Base-by-base conservation (phyloP, 2,113 vertebrate species). In the Brachirus orientalis region DNA sequence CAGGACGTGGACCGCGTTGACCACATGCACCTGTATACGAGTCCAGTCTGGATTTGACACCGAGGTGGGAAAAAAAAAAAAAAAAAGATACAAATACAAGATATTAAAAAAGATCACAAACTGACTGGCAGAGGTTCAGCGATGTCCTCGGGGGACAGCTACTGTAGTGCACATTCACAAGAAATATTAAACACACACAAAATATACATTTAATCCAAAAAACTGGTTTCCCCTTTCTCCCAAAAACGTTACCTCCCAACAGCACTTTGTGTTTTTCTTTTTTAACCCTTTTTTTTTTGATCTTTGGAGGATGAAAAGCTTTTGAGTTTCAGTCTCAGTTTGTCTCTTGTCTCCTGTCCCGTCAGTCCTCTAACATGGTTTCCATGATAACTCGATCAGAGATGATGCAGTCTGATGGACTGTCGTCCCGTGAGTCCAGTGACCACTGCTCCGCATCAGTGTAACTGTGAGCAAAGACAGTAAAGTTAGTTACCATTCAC, bases 81-180 rank as follows among this genome's bases (percentile, higher is more conserved):
- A 84, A 79, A 79, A 59, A 22, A 77, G 38, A 77, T 79, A 88
- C 62, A 80, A 86, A 80, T 69, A 81, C 72, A 22, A 54, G 1
- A 52, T 80, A 80, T 86, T 47, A 28, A 57, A 79, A 82, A 37
- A n/a, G 50, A 70, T 52, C 47, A 69, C 28, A 20, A 41, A 60
- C 54, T 57, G 66, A 68, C 35, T 13, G 77, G 61, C 71, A 63
- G 51, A 43, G 43, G 28, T 46, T 52, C 55, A 69, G 72, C 7
- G 8, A 55, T 18, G 78, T 58, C 41, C 72, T 56, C 14, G 1
- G 12, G 16, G 52, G 75, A 77, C 81, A 69, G 8, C 52, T 0
- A 18, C 52, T 20, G 47, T 61, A 73, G 64, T 69, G 56, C 61
- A 87, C 78, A 40, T 58, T 77, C 74, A 88, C 83, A 47, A 35